Conservation (phyloP, 2,888 invertebrate genomes). For the Apodemia hepburni region DNA sequence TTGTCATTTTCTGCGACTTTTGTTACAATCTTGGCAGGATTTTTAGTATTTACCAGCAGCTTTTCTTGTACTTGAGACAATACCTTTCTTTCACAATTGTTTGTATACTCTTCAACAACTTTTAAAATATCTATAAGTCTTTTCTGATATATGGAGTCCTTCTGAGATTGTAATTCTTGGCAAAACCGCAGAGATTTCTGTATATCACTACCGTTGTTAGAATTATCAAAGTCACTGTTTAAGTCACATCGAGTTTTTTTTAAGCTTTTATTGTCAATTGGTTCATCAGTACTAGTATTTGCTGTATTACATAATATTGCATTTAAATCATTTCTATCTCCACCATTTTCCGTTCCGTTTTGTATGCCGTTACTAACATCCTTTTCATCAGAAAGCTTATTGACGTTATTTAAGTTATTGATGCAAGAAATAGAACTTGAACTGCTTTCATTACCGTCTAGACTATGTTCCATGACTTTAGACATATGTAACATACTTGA, state of each 20-base stretch:
- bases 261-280: neutral
- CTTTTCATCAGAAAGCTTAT: neutral
- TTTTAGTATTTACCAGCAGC: constrained; percentile 28
- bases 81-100: constrained; percentile 38
- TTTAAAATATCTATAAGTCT: neutral
- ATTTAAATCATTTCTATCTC: neutral
- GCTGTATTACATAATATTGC: neutral
- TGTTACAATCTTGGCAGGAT: constrained; percentile 25
- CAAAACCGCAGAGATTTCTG: neutral
- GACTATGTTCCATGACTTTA: neutral
- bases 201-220: neutral
- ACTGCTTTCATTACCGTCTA: neutral
- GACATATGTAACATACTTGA: neutral
- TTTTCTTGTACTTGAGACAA: constrained; percentile 53
- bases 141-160: neutral
- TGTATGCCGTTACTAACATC: neutral
- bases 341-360: neutral
- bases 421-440: neutral
- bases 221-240: neutral
- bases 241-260: neutral
- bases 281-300: neutral
- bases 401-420: neutral
- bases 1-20: neutral
- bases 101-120: constrained; percentile 2
- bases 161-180: neutral